Percentiles rank a stretch among this genome's conserved stretches.
These are phyloP conservation scores for Protonemura montana DNA, from an alignment of 2,888 invertebrate genomes.

Conservation along the genomic window DNA sequence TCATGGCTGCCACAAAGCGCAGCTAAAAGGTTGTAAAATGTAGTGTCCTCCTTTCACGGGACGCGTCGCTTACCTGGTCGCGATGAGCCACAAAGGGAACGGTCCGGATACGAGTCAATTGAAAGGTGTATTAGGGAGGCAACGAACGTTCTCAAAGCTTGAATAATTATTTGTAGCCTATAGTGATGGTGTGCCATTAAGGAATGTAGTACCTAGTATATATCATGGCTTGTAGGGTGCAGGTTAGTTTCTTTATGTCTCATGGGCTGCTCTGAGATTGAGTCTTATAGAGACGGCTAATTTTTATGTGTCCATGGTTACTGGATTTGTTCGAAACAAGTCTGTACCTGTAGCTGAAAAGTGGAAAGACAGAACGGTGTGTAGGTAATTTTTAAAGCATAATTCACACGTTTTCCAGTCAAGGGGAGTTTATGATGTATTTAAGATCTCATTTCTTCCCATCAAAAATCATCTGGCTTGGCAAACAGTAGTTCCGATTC, in stretches of 20 bases:
- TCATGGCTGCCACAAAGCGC: not conserved
- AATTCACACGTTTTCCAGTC: too few relatives aligned
- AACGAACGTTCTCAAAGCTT: not conserved
- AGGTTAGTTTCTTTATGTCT: not conserved
- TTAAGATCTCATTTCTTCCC: too few relatives aligned
- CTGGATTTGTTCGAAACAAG: not conserved
- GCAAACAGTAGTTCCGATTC: not conserved
- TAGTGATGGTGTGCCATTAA: not conserved
- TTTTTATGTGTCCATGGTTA: not conserved
- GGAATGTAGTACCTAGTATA: not conserved
- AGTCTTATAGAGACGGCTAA: not conserved
- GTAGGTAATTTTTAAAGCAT: too few relatives aligned
- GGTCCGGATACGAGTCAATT: constrained; percentile 3
- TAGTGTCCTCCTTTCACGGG: not conserved
- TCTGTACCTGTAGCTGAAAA: too few relatives aligned
- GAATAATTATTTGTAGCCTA: not conserved
- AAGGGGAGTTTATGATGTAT: too few relatives aligned
- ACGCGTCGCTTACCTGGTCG: not conserved
- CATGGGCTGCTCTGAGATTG: not conserved
- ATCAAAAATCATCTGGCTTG: too few relatives aligned
- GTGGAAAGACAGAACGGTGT: too few relatives aligned
- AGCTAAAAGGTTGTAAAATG: constrained; percentile 7
- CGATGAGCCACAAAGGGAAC: not conserved
- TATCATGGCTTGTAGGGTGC: not conserved
- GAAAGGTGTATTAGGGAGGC: constrained; percentile 7